phyloP scores from a whole-genome alignment of 2,888 invertebrate species.

The Cantharis flavilabris region DNA sequence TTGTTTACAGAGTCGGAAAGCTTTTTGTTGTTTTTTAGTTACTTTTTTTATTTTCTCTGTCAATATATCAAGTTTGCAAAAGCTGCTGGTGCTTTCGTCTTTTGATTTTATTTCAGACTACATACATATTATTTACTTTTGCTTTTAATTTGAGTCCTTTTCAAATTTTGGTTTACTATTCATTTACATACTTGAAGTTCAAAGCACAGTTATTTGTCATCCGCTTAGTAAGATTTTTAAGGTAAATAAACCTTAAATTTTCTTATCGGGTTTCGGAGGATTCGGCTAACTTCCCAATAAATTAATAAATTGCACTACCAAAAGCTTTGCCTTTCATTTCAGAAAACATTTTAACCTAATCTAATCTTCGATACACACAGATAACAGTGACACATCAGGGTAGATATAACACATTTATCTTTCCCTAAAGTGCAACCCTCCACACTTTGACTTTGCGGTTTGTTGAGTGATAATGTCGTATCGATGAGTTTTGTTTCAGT shows the following conservation, averaged over 20 bases:
- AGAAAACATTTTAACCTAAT: slow-evolving; percentile 24
- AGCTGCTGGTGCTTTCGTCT: neutral
- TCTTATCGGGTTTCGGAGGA: neutral
- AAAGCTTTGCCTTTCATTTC: slow-evolving; percentile 10
- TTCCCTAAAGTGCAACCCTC: slow-evolving; percentile 17
- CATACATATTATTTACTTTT: neutral
- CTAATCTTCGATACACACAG: slow-evolving; percentile 27
- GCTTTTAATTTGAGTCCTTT: neutral
- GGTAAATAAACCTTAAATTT: neutral
- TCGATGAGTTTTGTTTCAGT: slow-evolving; percentile 4
- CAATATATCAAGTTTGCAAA: neutral
- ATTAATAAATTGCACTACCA: neutral
- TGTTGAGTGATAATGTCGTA: slow-evolving; percentile 17
- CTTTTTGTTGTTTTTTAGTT: neutral
- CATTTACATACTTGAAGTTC: no score
- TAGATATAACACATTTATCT: slow-evolving; percentile 20
- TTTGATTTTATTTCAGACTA: neutral
- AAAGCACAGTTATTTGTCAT: no score
- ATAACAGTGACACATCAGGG: slow-evolving; percentile 21
- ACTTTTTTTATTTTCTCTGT: neutral
- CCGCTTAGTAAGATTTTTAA: no score
- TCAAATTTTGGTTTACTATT: neutral
- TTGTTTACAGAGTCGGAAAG: neutral
- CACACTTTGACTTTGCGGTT: slow-evolving; percentile 13
- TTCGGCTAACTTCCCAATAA: neutral